Evolutionary conservation across 35 echinoderm and acorn worm species (phyloP), one percentile per base, ranked within the genome.

Genomic region (Heliocidaris erythrogramma): DNA sequence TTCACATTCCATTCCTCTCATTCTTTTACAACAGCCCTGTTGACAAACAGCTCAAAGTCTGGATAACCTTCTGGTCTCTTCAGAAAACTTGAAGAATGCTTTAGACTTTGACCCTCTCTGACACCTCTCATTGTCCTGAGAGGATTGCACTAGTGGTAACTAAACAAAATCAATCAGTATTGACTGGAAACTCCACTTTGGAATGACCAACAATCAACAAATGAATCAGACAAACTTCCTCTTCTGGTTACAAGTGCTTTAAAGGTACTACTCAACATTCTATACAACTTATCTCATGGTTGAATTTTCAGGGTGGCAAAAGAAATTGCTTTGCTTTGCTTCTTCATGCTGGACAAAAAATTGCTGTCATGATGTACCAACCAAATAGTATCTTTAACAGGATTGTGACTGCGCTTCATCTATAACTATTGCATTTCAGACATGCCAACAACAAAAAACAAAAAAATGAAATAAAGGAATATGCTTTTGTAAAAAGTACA

Each of bases 31-130:
- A 78, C 65, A 78, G 27, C 17, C 65, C 65, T 78, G 65, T 78
- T 78, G 65, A 78, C 65, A 24, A 78, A 78, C 65, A 78, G 65
- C 65, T n/a, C 65, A 78, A 78, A 78, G 65, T 78, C 65, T 78
- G 65, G 65, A 78, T 78, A 78, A 78, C 65, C 65, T 78, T 78
- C n/a, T 78, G 65, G 65, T 78, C 65, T 78, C 21, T 7, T 78
- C 2, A 7, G 65, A 78, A 78, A 78, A 78, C 65, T 78, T 78
- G 21, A 78, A 78, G 18, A 78, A 78, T 78, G 65, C 27, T 78
- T 78, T 78, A n/a, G 65, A 78, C 65, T 78, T 78, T 78, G 65
- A 27, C 65, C 65, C 21, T 5, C 18, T n/a, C 65, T 78, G 65
- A 78, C 65, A 78, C 65, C 65, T 78, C 65, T 27, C 65, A 78